These are phyloP conservation scores for Felis chaus DNA, from an alignment of 2,113 vertebrate species.

Conservation along the genomic window DNA sequence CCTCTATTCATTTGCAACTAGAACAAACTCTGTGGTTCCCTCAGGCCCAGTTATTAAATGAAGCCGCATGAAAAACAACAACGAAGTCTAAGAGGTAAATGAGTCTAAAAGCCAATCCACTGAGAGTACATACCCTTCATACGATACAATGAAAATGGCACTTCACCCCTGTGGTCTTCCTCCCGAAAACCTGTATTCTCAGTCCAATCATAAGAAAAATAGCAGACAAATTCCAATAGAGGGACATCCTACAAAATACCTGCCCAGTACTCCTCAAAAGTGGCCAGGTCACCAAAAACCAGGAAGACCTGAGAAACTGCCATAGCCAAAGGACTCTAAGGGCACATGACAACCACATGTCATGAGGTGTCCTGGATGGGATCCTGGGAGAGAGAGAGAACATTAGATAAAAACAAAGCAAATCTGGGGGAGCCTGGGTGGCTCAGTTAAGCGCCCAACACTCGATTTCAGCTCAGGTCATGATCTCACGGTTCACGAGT, in stretches of 20 bases:
- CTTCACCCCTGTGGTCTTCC: neutral
- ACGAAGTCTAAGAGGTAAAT: neutral
- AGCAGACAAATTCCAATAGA: neutral
- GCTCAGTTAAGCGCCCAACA: no score
- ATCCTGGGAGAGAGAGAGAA: neutral
- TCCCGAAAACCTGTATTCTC: neutral
- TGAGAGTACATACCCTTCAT: neutral
- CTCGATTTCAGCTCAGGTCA: no score
- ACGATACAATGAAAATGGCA: neutral
- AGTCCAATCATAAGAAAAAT: neutral
- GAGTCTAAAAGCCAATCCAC: neutral
- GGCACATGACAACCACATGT: neutral
- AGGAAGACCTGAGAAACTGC: neutral
- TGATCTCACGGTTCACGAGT: no score
- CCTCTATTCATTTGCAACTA: neutral
- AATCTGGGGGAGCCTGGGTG: neutral
- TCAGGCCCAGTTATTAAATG: neutral
- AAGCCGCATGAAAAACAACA: neutral
- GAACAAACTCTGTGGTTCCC: neutral
- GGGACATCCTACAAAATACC: neutral
- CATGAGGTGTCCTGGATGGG: neutral
- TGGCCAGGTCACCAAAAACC: neutral
- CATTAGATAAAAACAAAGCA: neutral
- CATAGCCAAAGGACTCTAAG: neutral
- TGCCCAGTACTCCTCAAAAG: neutral